Evolutionary conservation across 2,888 invertebrate species (phyloP), one percentile per base, ranked within the genome.

Genomic region (Hedya salicella): DNA sequence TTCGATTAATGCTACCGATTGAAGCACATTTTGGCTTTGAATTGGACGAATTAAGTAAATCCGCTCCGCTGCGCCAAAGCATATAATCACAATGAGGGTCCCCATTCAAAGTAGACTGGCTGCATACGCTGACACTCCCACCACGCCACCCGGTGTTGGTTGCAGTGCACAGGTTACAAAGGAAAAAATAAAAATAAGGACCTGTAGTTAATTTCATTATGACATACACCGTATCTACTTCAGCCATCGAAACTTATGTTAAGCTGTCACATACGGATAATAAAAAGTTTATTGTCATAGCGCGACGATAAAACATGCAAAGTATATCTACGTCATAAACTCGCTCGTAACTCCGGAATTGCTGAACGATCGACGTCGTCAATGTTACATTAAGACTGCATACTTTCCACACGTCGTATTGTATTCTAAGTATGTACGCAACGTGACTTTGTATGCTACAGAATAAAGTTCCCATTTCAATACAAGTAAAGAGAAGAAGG

Each of bases 261-360:
- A 17, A 59, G 53, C 21, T 16, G 53, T 16, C 25, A 46, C 30
- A 63, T 16, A 46, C 21, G 21, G 42, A 36, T 9, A 46, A 53
- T 56, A 63, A 50, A 16, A 50, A 17, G 19, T 57, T 57, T 64
- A 64, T 57, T 32, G 57, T 44, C 57, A 42, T 56, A 56, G 57
- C 21, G 32, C 30, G 17, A 25, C 36, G 32, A 25, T 59, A 57
- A 59, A 64, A 30, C 39, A 53, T 60, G 60, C 44, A 32, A 40
- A 65, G 46, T 57, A 52, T 59, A 53, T 49, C 40, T 19, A 13
- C 19, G 40, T 40, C 60, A 39, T 65, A 65, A 65, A 65, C 17
- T 60, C 19, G 53, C 11, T 60, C 65, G 59, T 65, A 48, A 53
- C 57, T 39, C 17, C 17, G 36, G 52, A 52, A 65, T 65, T 53